These are phyloP conservation scores for Polylopha cassiicola DNA, from an alignment of 2,888 invertebrate genomes.

Conservation along the genomic window DNA sequence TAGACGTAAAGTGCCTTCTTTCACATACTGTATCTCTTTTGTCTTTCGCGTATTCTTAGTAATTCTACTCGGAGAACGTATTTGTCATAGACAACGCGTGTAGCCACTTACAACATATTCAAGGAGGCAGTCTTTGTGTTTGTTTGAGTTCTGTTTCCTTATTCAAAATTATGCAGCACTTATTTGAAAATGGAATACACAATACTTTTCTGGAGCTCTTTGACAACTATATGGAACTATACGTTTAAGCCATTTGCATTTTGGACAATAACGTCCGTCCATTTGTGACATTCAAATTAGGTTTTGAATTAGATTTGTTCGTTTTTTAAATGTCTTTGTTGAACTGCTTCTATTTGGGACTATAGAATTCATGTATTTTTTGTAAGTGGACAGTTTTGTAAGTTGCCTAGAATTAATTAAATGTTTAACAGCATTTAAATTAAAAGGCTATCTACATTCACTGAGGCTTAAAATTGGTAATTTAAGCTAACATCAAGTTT, in stretches of 20 bases:
- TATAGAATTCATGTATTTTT: too few species aligned
- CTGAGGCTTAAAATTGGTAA: not conserved
- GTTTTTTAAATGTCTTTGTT: conserved; percentile 22
- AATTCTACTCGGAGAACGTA: conserved; percentile 58
- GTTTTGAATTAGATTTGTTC: conserved; percentile 20
- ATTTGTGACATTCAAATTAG: conserved; percentile 23
- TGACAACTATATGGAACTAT: conserved; percentile 46
- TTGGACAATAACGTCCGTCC: conserved; percentile 22
- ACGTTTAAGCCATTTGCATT: conserved; percentile 46
- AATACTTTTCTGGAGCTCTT: conserved; percentile 38
- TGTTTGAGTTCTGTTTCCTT: conserved; percentile 57
- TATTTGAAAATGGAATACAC: conserved; percentile 52
- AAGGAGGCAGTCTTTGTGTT: conserved; percentile 51
- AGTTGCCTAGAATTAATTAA: too few species aligned
- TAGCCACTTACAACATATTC: conserved; percentile 56
- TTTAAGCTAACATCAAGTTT: not conserved
- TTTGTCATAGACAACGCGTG: conserved; percentile 56
- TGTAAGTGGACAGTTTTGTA: too few species aligned
- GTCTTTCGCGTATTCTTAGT: conserved; percentile 49
- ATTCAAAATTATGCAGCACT: conserved; percentile 59
- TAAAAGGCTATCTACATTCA: too few species aligned
- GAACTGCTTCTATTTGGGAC: too few species aligned
- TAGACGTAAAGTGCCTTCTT: conserved; percentile 40
- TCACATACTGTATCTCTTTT: conserved; percentile 48
- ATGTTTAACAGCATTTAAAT: too few species aligned